A percentile compares a stretch with the other conserved stretches of the same genome.
Conservation (phyloP, 2,113 vertebrate genomes). For the Bubalus kerabau region DNA sequence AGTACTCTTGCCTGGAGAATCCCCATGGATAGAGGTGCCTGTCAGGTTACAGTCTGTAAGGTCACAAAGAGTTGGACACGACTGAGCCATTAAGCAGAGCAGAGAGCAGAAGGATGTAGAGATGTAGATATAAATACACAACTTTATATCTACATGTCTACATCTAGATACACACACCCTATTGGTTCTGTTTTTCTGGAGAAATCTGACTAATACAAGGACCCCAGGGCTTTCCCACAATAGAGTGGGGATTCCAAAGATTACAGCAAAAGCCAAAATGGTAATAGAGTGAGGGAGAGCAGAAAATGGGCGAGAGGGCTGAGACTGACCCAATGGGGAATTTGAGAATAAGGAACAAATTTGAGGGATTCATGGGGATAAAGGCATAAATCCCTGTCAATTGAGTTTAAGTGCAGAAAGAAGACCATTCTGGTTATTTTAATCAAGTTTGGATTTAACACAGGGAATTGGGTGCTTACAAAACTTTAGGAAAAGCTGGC, state of each 20-base stretch:
- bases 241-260: background rate
- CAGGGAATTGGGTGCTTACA: background rate
- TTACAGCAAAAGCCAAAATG: background rate
- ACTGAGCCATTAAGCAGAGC: background rate
- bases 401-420: background rate
- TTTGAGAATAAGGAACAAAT: background rate
- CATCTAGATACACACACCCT: background rate
- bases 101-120: background rate
- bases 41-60: background rate
- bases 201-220: background rate
- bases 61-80: background rate
- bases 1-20: background rate
- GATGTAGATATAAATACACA: background rate
- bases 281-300: background rate
- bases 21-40: background rate
- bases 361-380: background rate
- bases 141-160: background rate
- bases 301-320: background rate
- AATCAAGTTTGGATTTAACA: background rate
- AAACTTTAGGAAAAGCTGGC: background rate
- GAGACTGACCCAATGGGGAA: background rate
- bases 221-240: background rate
- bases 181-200: background rate
- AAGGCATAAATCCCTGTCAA: background rate
- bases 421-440: background rate